Percentiles rank a stretch among this genome's conserved stretches.
These are phyloP conservation scores for Mya arenaria DNA, from an alignment of 1,140 invertebrate genomes.

Conservation along the genomic window DNA sequence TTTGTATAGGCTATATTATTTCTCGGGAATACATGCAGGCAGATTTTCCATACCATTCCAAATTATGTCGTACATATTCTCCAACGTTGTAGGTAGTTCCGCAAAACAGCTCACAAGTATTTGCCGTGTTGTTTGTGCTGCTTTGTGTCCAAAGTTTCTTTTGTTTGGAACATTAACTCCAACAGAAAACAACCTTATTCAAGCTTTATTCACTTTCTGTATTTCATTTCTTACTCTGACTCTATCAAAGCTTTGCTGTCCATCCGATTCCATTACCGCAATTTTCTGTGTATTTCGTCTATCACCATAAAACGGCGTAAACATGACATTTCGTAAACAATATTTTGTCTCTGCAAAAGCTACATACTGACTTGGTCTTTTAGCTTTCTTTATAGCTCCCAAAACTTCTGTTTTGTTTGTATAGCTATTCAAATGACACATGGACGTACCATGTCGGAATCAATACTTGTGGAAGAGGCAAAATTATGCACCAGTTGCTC, in stretches of 20 bases:
- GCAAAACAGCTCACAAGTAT: no score
- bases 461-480: neutral
- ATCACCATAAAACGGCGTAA: conserved; percentile 13
- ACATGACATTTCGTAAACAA: neutral
- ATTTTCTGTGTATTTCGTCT: conserved; percentile 7
- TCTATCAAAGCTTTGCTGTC: conserved; percentile 2
- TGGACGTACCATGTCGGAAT: neutral
- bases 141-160: no score
- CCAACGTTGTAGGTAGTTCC: no score
- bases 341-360: neutral
- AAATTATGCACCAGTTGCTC: conserved; percentile 4
- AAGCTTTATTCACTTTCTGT: neutral
- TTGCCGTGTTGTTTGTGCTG: no score
- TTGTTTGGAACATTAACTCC: conserved; percentile 7
- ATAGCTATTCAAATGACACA: conserved; percentile 27
- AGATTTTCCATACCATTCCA: no score
- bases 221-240: neutral
- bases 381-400: neutral
- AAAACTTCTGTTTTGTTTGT: neutral
- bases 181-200: neutral
- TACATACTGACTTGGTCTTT: neutral
- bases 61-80: no score
- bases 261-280: conserved; percentile 36
- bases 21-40: no score
- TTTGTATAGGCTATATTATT: no score